phyloP scores from a whole-genome alignment of 1,140 invertebrate species.

The Drosophila santomea region DNA sequence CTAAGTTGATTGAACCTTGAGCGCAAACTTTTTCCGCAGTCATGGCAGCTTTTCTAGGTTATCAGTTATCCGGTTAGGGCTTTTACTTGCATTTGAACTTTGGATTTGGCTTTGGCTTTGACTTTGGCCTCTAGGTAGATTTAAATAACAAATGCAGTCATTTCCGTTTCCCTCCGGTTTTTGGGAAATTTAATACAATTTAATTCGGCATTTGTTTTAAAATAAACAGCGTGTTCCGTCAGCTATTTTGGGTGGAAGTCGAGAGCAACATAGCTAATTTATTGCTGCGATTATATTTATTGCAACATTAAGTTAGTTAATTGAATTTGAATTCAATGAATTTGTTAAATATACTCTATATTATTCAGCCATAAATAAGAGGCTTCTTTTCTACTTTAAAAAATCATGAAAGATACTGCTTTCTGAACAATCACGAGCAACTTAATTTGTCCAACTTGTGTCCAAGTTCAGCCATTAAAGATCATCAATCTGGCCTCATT shows the following conservation, averaged over 20 bases:
- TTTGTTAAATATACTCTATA: no score
- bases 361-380: no score
- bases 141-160: not conserved
- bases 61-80: slow-evolving; percentile 33
- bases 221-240: not conserved
- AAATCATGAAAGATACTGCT: not conserved
- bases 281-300: not conserved
- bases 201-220: slow-evolving; percentile 1
- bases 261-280: not conserved
- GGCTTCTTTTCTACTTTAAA: no score
- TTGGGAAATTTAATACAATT: not conserved
- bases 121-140: not conserved
- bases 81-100: slow-evolving; percentile 33
- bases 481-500: slow-evolving; percentile 53
- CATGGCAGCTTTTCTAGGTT: slow-evolving; percentile 33
- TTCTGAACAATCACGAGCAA: not conserved
- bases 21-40: slow-evolving; percentile 17
- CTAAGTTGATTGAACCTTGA: slow-evolving; percentile 50
- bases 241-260: not conserved
- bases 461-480: slow-evolving; percentile 41
- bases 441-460: slow-evolving; percentile 44
- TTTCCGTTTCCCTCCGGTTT: not conserved
- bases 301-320: no score
- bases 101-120: slow-evolving; percentile 3
- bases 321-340: no score